Percentiles rank a stretch among this genome's conserved stretches.
These are phyloP conservation scores for Marmota monax DNA, from an alignment of 2,113 vertebrate genomes.

Conservation along the genomic window DNA sequence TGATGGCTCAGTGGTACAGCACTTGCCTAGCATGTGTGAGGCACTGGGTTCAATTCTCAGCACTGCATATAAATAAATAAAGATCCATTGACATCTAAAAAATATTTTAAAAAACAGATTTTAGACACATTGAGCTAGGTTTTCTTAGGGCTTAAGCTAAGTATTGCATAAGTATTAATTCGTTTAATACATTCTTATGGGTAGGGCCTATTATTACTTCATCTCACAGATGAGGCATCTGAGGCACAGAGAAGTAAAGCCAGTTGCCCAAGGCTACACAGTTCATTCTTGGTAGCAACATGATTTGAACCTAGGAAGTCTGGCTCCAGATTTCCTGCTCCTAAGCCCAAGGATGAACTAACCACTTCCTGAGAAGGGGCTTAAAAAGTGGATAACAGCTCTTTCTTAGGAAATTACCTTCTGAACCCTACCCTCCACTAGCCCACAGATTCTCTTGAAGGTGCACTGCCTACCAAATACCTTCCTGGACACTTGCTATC, in stretches of 20 bases:
- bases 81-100: no score
- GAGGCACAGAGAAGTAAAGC: neutral
- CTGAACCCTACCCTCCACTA: neutral
- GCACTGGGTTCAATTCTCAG: no score
- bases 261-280: neutral
- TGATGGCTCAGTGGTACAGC: no score
- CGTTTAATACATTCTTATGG: neutral
- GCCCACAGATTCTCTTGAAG: neutral
- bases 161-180: neutral
- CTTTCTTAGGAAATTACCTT: neutral
- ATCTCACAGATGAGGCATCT: neutral
- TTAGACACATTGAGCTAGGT: neutral
- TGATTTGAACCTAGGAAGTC: neutral
- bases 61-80: no score
- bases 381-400: neutral
- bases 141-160: neutral
- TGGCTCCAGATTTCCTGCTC: neutral
- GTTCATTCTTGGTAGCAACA: accelerated
- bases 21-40: no score
- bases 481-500: neutral
- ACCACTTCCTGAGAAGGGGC: neutral
- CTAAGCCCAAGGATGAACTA: neutral
- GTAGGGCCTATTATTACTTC: neutral
- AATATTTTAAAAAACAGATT: no score
- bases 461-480: neutral